These are phyloP conservation scores for Itoplectis maculator DNA, from an alignment of 2,888 invertebrate species.

Conservation along the genomic window DNA sequence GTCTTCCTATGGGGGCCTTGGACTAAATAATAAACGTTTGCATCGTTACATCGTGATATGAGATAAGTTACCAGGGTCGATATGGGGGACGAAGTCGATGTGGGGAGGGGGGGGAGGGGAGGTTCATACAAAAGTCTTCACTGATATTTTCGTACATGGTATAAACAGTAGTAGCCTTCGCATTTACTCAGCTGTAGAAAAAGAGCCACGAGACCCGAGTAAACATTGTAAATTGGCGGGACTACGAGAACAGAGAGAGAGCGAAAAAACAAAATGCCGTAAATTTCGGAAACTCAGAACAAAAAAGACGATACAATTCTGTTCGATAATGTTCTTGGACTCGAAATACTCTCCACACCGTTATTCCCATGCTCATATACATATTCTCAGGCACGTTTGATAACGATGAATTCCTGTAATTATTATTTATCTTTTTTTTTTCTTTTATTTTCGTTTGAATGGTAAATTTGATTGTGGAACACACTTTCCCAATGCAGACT, in stretches of 20 bases:
- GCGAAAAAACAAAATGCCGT: not conserved
- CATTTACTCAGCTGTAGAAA: not conserved
- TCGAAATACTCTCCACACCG: conserved; percentile 37
- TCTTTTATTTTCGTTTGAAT: conserved; percentile 67
- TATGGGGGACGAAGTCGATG: not conserved
- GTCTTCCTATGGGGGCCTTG: conserved; percentile 49
- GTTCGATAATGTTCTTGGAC: conserved; percentile 27
- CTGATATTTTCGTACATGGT: conserved; percentile 11
- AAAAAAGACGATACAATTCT: not conserved
- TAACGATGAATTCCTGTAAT: conserved; percentile 73
- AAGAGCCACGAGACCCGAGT: conserved; percentile 1
- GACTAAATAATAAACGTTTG: conserved; percentile 40
- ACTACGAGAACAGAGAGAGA: conserved; percentile 4
- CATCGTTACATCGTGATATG: conserved; percentile 27
- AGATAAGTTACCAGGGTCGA: conserved; percentile 17
- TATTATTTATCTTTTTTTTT: conserved; percentile 72
- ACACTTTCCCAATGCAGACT: conserved; percentile 79
- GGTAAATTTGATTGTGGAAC: conserved; percentile 80
- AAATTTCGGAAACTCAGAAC: conserved; percentile 6
- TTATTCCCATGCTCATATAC: conserved; percentile 42
- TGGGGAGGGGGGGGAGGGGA: not conserved
- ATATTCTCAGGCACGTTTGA: conserved; percentile 65
- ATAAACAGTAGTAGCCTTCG: conserved; percentile 13
- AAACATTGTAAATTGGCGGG: not conserved
- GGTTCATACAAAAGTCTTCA: conserved; percentile 28